phyloP scores from a whole-genome alignment of 1,140 invertebrate genomes.

The Eubasilissa regina region DNA sequence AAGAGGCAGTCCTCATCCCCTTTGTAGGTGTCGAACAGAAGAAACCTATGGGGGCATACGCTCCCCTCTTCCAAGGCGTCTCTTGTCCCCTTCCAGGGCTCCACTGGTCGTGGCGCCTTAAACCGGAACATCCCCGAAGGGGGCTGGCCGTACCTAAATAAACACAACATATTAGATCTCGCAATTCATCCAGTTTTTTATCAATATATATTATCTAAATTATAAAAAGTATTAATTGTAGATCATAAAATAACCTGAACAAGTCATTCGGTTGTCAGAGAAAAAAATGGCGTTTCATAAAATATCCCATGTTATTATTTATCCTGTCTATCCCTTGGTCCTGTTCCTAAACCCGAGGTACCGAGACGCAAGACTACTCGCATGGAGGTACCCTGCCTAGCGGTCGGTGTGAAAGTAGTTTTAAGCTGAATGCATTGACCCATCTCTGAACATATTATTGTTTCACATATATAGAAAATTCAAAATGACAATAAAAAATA shows the following conservation, averaged over 20 bases:
- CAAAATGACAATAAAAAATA: too few species aligned
- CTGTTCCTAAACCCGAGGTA: too few species aligned
- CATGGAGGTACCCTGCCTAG: too few species aligned
- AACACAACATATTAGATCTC: neutral
- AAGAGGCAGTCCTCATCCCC: slow-evolving; percentile 81
- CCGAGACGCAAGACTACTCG: too few species aligned
- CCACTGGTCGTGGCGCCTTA: slow-evolving; percentile 73
- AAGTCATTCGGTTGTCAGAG: too few species aligned
- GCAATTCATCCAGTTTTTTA: too few species aligned
- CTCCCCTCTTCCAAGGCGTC: slow-evolving; percentile 76
- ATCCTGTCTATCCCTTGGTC: too few species aligned
- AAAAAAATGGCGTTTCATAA: neutral
- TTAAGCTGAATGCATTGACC: too few species aligned
- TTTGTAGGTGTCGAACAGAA: slow-evolving; percentile 74
- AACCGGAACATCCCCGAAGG: slow-evolving; percentile 69
- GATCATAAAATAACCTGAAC: neutral
- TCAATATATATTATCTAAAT: neutral
- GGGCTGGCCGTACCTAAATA: slow-evolving; percentile 67
- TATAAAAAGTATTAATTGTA: neutral
- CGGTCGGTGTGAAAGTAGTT: too few species aligned
- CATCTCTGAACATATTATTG: too few species aligned
- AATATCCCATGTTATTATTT: too few species aligned
- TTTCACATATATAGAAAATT: too few species aligned
- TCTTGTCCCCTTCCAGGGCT: slow-evolving; percentile 75
- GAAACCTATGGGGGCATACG: slow-evolving; percentile 73